These are phyloP conservation scores for Daubentonia madagascariensis DNA, from an alignment of 2,113 vertebrate species.

Conservation along the genomic window DNA sequence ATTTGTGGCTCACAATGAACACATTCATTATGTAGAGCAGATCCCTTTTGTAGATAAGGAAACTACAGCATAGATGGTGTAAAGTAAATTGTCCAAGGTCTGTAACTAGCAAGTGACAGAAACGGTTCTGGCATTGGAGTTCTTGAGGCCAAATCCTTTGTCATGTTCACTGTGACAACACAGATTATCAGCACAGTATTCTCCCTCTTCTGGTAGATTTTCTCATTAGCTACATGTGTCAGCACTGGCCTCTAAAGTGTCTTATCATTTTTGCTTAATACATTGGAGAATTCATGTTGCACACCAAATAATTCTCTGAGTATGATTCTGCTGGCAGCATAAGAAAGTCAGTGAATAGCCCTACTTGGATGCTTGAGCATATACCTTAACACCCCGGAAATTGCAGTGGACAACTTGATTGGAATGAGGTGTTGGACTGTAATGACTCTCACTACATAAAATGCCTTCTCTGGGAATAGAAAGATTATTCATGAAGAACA, in stretches of 20 bases:
- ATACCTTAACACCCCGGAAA: neutral
- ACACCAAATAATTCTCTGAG: neutral
- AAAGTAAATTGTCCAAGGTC: neutral
- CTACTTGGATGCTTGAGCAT: neutral
- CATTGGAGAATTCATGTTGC: neutral
- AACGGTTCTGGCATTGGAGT: neutral
- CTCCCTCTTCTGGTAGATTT: neutral
- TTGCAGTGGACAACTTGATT: constrained; percentile 27
- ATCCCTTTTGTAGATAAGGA: neutral
- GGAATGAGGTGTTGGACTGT: neutral
- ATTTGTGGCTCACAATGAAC: neutral
- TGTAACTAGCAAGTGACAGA: neutral
- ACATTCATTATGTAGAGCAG: neutral
- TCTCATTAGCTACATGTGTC: constrained; percentile 16
- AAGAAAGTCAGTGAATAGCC: neutral
- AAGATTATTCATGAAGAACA: neutral
- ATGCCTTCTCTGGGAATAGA: neutral
- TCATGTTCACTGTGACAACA: neutral
- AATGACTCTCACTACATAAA: constrained; percentile 14
- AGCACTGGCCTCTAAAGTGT: neutral
- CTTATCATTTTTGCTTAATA: neutral
- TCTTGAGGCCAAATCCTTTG: neutral
- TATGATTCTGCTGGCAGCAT: neutral
- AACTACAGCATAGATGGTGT: neutral
- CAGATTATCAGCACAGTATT: neutral